A percentile compares a stretch with the other conserved stretches of the same genome.
These are phyloP conservation scores for Trematomus loennbergii DNA, from an alignment of 2,113 vertebrate genomes.

Conservation along the genomic window DNA sequence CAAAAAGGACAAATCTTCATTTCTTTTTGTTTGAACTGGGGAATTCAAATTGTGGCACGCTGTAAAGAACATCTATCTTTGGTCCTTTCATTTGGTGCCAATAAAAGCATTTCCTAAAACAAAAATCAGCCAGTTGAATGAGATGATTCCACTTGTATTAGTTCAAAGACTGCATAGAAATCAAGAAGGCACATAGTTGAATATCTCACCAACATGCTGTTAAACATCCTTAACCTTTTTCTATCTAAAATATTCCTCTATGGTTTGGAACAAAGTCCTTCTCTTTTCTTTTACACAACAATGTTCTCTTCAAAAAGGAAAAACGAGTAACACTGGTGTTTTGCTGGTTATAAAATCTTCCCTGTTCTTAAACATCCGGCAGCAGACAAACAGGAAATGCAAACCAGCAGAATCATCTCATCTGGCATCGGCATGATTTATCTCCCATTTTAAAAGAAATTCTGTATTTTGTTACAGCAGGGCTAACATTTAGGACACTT, in stretches of 20 bases:
- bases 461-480: background rate
- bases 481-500: too few relatives aligned
- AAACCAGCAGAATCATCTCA: constrained; percentile 17
- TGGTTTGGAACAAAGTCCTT: background rate
- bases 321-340: background rate
- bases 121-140: background rate
- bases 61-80: background rate
- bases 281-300: background rate
- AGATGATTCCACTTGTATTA: background rate
- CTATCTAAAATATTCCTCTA: background rate
- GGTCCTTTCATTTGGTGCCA: constrained; percentile 2
- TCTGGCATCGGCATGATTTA: background rate
- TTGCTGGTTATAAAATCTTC: background rate
- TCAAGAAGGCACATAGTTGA: constrained; percentile 53
- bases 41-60: background rate
- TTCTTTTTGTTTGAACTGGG: background rate
- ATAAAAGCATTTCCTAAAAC: background rate
- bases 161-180: constrained; percentile 35
- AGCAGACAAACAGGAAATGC: constrained; percentile 1
- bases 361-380: background rate
- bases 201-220: background rate
- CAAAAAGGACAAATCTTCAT: background rate
- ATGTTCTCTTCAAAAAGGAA: background rate
- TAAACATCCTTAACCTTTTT: background rate
- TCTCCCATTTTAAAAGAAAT: too few relatives aligned